phyloP scores from a whole-genome alignment of 2,113 vertebrate species.

The Chroicocephalus ridibundus region DNA sequence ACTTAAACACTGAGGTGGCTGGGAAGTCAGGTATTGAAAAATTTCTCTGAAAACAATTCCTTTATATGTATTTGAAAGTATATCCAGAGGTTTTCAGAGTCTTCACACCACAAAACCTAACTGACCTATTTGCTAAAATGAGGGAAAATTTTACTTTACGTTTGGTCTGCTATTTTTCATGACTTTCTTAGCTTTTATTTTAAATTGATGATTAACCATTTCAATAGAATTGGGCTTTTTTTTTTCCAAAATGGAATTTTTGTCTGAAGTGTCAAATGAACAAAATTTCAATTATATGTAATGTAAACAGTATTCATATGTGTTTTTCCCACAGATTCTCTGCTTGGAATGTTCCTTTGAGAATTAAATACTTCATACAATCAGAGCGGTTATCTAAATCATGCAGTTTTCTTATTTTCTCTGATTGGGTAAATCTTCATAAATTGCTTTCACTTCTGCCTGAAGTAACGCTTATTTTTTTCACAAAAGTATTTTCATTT shows the following conservation, averaged over 20 bases:
- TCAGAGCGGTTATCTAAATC: neutral
- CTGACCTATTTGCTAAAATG: neutral
- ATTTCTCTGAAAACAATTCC: neutral
- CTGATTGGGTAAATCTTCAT: neutral
- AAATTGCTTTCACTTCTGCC: conserved; percentile 7
- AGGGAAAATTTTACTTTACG: neutral
- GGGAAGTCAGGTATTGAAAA: neutral
- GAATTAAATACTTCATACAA: neutral
- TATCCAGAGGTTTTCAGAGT: neutral
- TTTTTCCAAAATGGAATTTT: neutral
- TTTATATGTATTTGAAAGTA: neutral
- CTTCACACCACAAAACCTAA: neutral
- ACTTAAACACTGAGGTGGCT: neutral
- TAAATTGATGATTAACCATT: neutral
- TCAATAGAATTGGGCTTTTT: neutral
- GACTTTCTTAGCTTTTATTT: neutral
- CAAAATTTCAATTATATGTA: neutral
- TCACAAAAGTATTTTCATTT: conserved; percentile 14
- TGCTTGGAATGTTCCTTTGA: neutral
- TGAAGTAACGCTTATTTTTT: conserved; percentile 13
- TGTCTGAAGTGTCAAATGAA: neutral
- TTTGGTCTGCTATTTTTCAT: neutral
- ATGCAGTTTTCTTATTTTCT: neutral
- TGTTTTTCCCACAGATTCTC: neutral
- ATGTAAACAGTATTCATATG: neutral